Evolutionary conservation across 2,113 vertebrate genomes (phyloP), one percentile per base, ranked within the genome.

Genomic region (Numida meleagris): DNA sequence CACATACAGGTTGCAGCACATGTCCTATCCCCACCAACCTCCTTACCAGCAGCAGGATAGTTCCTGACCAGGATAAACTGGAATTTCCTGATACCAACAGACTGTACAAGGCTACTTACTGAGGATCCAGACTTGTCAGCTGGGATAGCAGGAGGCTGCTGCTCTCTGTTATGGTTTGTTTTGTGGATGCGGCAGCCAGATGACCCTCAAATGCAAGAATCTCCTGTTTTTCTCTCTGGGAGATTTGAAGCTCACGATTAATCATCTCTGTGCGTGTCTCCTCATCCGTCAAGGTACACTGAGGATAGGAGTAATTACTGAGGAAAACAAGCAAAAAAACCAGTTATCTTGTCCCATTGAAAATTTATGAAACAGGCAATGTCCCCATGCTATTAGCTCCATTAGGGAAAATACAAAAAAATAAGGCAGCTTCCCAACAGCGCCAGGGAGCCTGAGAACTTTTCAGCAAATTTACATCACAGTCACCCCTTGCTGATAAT

Each of bases 201-300:
- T 99, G 99, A 71, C 99, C 99, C 94, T 99, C 99, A 13, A 99
- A 99, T 8, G 99, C 99, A 94, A 99, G 96, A 82, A 99, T 99
- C 91, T 99, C 99, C 87, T 99, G 99, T 89, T 99, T 99, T 97
- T 99, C 99, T 58, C 99, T 98, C 97, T 99, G 99, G 8, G 99
- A 99, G 81, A 98, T 97, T 92, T 99, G 99, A 89, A 99, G 98
- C 94, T 99, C 99, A 13, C 99, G 98, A 96, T 95, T 99, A 88
- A 99, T 98, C 98, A 99, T 99, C 96, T 99, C 99, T 0, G 98
- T 98, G 77, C 99, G 99, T 0, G 98, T 99, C 95, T 99, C 99
- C 91, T 99, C 99, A 2, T 99, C 99, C 9, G 98, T 98, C 92
- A 99, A 95, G 3, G 99, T 99, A 92, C 99, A 99, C 0, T 99